phyloP scores from a whole-genome alignment of 2,797 vertebrate genomes.

The Tokudaia tokunoshimensis region DNA sequence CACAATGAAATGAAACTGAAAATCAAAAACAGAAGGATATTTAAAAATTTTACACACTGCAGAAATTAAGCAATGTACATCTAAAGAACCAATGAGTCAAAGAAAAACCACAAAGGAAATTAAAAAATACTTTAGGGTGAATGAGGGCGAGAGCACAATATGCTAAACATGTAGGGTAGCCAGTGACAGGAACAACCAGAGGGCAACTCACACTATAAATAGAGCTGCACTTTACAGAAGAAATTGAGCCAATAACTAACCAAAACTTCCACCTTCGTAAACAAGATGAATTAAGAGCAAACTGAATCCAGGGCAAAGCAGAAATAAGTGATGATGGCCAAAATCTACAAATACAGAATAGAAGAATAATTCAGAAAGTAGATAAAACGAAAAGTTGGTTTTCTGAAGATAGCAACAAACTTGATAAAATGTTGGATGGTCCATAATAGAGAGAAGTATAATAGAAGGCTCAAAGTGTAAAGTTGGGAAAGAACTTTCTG shows the following conservation, averaged over 20 bases:
- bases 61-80: constrained; percentile 26
- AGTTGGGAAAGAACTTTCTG: neutral
- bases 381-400: constrained; percentile 22
- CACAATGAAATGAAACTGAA: constrained; percentile 31
- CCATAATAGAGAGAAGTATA: neutral
- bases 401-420: constrained; percentile 32
- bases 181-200: constrained; percentile 20
- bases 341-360: constrained; percentile 26
- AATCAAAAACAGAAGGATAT: constrained; percentile 57
- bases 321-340: neutral
- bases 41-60: constrained; percentile 56
- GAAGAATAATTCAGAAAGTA: constrained; percentile 38
- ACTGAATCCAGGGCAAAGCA: neutral
- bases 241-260: neutral
- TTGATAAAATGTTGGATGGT: neutral
- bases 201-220: neutral
- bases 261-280: neutral
- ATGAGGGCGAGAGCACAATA: constrained; percentile 31
- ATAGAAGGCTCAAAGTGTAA: constrained; percentile 16
- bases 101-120: constrained; percentile 51
- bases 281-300: constrained; percentile 18
- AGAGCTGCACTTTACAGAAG: neutral
- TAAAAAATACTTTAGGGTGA: constrained; percentile 55
- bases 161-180: neutral
- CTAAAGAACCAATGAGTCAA: constrained; percentile 10